Conservation (phyloP, 2,888 invertebrate genomes). For the Chrysolina oricalcia region DNA sequence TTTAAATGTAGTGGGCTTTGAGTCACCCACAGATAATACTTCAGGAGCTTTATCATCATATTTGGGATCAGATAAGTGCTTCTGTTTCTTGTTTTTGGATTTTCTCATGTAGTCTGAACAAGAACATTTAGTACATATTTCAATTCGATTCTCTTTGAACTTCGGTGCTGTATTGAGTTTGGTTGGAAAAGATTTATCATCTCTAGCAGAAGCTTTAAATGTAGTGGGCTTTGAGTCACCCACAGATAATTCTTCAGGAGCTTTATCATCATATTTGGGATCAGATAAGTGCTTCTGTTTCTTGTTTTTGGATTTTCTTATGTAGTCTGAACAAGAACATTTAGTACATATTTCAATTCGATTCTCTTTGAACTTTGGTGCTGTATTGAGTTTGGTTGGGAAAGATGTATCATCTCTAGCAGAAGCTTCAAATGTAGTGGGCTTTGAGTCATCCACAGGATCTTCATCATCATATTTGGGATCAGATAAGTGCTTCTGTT, state of each 20-base stretch:
- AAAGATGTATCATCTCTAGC: too few relatives aligned
- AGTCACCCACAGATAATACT: background rate
- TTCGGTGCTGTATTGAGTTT: too few relatives aligned
- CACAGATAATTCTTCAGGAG: background rate
- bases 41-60: background rate
- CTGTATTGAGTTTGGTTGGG: too few relatives aligned
- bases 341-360: background rate
- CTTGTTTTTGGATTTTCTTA: background rate
- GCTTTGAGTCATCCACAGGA: background rate
- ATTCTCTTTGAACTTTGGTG: too few relatives aligned
- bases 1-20: background rate
- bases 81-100: background rate
- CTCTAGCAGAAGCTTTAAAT: background rate
- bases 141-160: background rate
- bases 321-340: background rate
- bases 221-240: background rate
- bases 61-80: background rate
- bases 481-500: background rate
- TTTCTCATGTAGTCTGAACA: background rate
- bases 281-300: background rate
- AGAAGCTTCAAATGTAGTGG: background rate
- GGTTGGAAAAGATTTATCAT: too few relatives aligned
- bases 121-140: background rate
- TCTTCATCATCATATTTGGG: background rate
- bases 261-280: background rate